Evolutionary conservation across 2,888 invertebrate genomes (phyloP).

Genomic region (Epistrophe eligans): DNA sequence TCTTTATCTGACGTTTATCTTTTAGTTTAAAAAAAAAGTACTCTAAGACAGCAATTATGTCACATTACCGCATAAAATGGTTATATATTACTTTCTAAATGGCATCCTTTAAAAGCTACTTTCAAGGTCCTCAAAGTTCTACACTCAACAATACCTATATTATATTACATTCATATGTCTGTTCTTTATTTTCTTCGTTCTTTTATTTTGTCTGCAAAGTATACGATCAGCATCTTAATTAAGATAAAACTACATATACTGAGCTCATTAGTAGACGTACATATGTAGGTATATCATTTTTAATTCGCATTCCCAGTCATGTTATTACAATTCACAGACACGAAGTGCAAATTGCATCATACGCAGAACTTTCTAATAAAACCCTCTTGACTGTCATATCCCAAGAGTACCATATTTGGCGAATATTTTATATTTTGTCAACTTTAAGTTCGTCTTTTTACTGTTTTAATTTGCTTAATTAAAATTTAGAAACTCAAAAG

Average conservation of each 20-base stretch:
- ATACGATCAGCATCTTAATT: neutral
- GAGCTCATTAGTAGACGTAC: neutral
- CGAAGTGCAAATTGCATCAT: slow-evolving; percentile 8
- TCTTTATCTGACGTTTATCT: no score
- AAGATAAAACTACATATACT: slow-evolving; percentile 4
- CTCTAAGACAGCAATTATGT: no score
- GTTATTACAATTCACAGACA: slow-evolving; percentile 18
- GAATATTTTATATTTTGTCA: slow-evolving; percentile 24
- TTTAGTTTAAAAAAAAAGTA: no score
- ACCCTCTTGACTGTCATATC: neutral
- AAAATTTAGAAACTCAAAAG: slow-evolving; percentile 70
- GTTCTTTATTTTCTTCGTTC: neutral
- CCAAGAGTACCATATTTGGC: neutral
- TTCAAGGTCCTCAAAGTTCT: neutral
- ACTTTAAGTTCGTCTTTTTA: slow-evolving; percentile 14
- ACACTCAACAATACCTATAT: neutral
- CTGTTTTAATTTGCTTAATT: slow-evolving; percentile 72
- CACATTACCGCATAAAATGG: no score
- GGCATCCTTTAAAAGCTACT: neutral
- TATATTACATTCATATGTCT: no score
- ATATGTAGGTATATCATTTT: slow-evolving; percentile 6
- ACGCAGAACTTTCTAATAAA: neutral
- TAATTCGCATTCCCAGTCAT: slow-evolving; percentile 10
- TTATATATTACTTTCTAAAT: no score
- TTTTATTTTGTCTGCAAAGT: neutral